Conservation (phyloP, 2,113 vertebrate genomes). For the Columbina picui region DNA sequence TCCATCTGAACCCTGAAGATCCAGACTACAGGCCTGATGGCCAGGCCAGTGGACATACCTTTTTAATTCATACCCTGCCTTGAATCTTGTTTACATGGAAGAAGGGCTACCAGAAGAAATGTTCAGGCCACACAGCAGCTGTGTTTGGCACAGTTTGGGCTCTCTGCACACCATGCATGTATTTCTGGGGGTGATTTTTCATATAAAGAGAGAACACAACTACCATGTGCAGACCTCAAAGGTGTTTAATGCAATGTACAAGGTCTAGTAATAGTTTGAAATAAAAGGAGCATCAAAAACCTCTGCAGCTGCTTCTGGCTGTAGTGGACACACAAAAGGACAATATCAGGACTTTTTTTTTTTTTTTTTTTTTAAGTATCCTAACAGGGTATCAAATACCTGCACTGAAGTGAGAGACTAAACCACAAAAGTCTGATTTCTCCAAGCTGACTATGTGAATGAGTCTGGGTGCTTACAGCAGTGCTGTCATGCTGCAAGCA, state of each 20-base stretch:
- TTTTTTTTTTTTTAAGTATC: background rate
- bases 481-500: background rate
- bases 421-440: background rate
- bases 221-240: background rate
- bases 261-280: background rate
- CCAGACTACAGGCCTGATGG: background rate
- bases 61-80: background rate
- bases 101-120: background rate
- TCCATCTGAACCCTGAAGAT: background rate
- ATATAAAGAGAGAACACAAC: background rate
- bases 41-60: background rate
- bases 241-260: background rate
- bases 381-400: background rate
- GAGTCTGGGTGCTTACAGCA: background rate
- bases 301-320: conserved; percentile 5
- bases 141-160: fast-evolving
- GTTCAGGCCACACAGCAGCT: background rate
- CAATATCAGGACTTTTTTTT: background rate
- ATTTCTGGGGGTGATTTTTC: background rate
- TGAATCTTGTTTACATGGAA: background rate
- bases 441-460: background rate
- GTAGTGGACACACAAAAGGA: background rate
- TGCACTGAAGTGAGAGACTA: background rate
- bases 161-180: fast-evolving
- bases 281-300: background rate